phyloP scores from a whole-genome alignment of 2,888 invertebrate species.

The Hemicrepidius hirtus region DNA sequence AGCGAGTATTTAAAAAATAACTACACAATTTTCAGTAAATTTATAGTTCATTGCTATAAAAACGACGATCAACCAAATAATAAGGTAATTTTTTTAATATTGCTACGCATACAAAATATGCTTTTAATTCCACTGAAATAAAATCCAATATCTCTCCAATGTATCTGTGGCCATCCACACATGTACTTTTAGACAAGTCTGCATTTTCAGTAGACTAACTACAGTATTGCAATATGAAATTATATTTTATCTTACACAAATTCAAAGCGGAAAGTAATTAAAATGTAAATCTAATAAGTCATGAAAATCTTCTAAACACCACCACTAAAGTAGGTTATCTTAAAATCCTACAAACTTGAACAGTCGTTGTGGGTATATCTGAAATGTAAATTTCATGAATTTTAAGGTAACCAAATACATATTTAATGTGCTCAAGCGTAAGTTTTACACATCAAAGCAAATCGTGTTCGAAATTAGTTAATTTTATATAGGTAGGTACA shows the following conservation, averaged over 20 bases:
- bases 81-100: too few relatives aligned
- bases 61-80: too few relatives aligned
- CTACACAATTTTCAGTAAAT: too few relatives aligned
- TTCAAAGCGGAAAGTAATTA: not conserved
- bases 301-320: constrained; percentile 1
- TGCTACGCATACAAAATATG: too few relatives aligned
- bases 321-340: not conserved
- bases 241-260: not conserved
- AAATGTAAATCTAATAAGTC: constrained; percentile 10
- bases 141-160: too few relatives aligned
- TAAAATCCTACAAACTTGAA: constrained; percentile 13
- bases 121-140: too few relatives aligned
- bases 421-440: not conserved
- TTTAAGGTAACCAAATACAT: constrained; percentile 6
- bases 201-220: too few relatives aligned
- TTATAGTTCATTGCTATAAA: too few relatives aligned
- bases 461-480: not conserved
- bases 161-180: too few relatives aligned
- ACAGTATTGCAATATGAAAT: not conserved
- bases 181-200: too few relatives aligned
- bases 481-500: not conserved
- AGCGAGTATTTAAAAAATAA: too few relatives aligned
- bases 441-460: constrained; percentile 10
- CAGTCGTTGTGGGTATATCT: constrained; percentile 9
- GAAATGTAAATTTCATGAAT: constrained; percentile 20